These are phyloP conservation scores for Pterocles gutturalis DNA, from an alignment of 2,113 vertebrate species.

Conservation along the genomic window DNA sequence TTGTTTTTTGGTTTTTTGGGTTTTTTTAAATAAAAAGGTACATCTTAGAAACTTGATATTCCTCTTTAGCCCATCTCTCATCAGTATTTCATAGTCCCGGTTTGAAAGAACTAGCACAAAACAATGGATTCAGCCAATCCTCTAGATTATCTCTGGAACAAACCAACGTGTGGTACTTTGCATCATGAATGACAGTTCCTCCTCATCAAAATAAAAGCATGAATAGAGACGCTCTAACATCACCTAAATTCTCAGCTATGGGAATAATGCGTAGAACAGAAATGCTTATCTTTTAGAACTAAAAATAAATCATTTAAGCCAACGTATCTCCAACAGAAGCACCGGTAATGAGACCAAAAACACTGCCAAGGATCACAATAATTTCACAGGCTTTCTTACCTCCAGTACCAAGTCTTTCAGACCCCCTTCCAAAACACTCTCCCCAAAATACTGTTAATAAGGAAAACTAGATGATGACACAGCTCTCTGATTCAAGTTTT, in stretches of 20 bases:
- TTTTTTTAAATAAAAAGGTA: background rate
- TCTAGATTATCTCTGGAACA: background rate
- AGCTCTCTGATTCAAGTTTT: background rate
- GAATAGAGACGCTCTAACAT: background rate
- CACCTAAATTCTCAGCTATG: background rate
- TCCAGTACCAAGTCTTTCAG: background rate
- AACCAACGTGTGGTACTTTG: rapidly evolving
- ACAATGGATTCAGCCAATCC: background rate
- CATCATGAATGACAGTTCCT: background rate
- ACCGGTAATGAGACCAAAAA: background rate
- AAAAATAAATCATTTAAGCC: background rate
- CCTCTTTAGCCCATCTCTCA: background rate
- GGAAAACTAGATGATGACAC: background rate
- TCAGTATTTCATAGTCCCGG: background rate
- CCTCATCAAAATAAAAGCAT: background rate
- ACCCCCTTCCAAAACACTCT: background rate
- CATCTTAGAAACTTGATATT: background rate
- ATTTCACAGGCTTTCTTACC: background rate
- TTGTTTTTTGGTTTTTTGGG: background rate
- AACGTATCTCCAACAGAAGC: background rate
- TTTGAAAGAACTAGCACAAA: background rate
- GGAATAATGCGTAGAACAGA: background rate
- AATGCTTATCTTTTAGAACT: background rate
- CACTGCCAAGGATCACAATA: background rate
- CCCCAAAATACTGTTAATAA: background rate